A percentile compares a stretch with the other conserved stretches of the same genome.
These are phyloP conservation scores for Panzeria rudis DNA, from an alignment of 2,888 invertebrate genomes.

Conservation along the genomic window DNA sequence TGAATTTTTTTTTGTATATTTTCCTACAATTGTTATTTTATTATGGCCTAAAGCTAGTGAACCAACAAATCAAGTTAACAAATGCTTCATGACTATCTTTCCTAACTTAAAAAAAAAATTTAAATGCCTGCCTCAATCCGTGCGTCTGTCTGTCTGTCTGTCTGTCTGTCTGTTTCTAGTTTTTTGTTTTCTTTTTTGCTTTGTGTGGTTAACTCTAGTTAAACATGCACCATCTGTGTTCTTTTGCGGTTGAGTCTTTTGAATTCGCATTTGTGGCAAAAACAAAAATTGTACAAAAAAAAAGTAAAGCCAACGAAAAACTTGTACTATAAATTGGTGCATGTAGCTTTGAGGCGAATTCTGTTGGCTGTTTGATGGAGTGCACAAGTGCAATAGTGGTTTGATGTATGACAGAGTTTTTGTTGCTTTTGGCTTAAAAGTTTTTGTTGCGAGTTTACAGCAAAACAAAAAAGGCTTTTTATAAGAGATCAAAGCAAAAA, in stretches of 20 bases:
- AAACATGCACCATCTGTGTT: slow-evolving; percentile 65
- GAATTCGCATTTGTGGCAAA: slow-evolving; percentile 52
- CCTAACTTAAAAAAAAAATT: neutral
- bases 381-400: slow-evolving; percentile 64
- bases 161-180: neutral
- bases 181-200: neutral
- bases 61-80: slow-evolving; percentile 74
- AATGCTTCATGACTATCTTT: slow-evolving; percentile 60
- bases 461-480: slow-evolving; percentile 14
- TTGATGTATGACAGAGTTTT: slow-evolving; percentile 52
- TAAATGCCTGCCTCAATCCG: slow-evolving; percentile 35
- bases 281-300: slow-evolving; percentile 20
- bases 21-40: slow-evolving; percentile 46
- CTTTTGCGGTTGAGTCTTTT: slow-evolving; percentile 65
- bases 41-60: slow-evolving; percentile 71
- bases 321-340: slow-evolving; percentile 63
- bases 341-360: slow-evolving; percentile 61
- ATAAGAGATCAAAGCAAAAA: slow-evolving; percentile 6
- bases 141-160: slow-evolving; percentile 7
- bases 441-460: slow-evolving; percentile 24
- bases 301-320: slow-evolving; percentile 31
- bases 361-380: slow-evolving; percentile 42
- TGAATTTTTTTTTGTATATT: neutral
- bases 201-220: slow-evolving; percentile 38
- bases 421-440: slow-evolving; percentile 18